phyloP scores from a whole-genome alignment of 2,113 vertebrate genomes.

The Nothocercus nigrocapillus region DNA sequence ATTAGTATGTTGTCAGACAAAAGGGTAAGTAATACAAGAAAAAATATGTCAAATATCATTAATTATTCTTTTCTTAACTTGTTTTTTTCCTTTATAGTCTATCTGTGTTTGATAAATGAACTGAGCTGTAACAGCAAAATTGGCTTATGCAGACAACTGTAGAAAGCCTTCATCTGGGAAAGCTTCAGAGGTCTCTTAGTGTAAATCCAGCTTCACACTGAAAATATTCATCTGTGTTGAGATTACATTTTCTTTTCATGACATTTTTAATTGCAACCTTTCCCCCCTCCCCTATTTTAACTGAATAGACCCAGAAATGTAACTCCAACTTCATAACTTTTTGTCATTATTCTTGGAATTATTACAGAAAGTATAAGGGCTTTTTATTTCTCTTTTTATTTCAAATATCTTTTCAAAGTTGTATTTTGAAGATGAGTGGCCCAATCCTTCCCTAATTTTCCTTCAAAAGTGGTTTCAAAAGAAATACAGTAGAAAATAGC shows the following conservation, averaged over 20 bases:
- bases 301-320: not conserved
- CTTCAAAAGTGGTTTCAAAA: not conserved
- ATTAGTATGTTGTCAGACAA: not conserved
- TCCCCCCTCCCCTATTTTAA: not conserved
- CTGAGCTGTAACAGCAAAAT: not conserved
- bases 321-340: not conserved
- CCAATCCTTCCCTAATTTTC: not conserved
- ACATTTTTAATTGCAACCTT: not conserved
- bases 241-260: not conserved
- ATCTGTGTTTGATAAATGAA: not conserved
- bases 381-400: not conserved
- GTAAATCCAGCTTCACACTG: not conserved
- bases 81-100: not conserved
- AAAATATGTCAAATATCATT: not conserved
- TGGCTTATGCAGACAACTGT: not conserved
- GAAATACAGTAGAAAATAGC: not conserved
- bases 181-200: not conserved
- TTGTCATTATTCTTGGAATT: not conserved
- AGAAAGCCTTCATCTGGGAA: not conserved
- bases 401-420: not conserved
- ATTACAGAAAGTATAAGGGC: not conserved
- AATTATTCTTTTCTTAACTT: not conserved
- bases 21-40: not conserved
- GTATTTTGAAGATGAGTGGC: not conserved
- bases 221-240: not conserved